Evolutionary conservation across 2,888 invertebrate species (phyloP), one percentile per base, ranked within the genome.

Genomic region (Perdita meconis): DNA sequence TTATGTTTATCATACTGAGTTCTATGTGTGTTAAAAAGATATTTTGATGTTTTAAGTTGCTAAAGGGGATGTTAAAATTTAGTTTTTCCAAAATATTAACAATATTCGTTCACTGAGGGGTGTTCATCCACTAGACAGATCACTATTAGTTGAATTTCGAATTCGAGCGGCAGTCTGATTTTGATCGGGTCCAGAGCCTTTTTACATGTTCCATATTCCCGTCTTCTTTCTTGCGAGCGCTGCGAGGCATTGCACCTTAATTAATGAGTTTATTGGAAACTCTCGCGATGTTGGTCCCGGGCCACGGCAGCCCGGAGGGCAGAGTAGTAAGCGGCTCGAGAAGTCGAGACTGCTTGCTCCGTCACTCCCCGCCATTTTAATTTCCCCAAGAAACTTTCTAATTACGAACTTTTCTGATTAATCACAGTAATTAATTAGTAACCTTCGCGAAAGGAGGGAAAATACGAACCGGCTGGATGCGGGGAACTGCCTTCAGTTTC

Each of bases 371-470:
- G 82, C 85, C 85, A 85, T 85, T 85, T 85, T 85, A 93, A 93
- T 93, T 93, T 93, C 91, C 88, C 92, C 89, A 92, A 91, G 93
- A 93, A 93, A 94, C 93, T 94, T 94, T 93, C 93, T 93, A 93
- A 93, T 93, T 93, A 93, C 93, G 89, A 94, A 93, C 93, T 94
- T 93, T 94, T 93, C 93, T 93, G 93, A 94, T 94, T 93, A 94
- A 94, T 93, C 93, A 93, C 93, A 93, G 93, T 93, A 93, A 94
- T 94, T 94, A 93, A 94, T 94, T 94, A 93, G 93, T 93, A 90
- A 90, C 89, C 87, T 82, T 80, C 85, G 84, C 87, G 82, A 67
- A 70, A 78, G 81, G 75, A 74, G 76, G 76, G 83, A 85, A 86
- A 85, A 84, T 85, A 78, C 85, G 81, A 64, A 74, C 67, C 80